These are phyloP conservation scores for Lophochroa leadbeateri DNA, from an alignment of 2,113 vertebrate genomes.

Conservation along the genomic window DNA sequence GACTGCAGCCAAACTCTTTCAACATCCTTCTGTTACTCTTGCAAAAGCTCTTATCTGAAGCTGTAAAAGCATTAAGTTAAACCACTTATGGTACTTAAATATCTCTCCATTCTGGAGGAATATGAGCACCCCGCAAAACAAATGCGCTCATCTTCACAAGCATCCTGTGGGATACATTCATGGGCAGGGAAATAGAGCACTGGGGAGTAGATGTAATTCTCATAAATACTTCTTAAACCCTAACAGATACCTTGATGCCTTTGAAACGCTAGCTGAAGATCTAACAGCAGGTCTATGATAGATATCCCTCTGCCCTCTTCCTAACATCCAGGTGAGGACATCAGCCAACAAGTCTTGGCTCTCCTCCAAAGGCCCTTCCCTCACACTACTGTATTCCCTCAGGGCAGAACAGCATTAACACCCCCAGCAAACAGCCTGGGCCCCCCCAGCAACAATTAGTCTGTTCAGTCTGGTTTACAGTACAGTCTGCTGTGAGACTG, in stretches of 20 bases:
- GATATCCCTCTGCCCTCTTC: background rate
- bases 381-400: rapidly evolving
- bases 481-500: background rate
- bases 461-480: background rate
- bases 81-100: background rate
- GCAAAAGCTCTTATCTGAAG: background rate
- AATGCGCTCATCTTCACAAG: background rate
- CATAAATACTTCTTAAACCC: background rate
- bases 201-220: background rate
- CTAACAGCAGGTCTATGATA: background rate
- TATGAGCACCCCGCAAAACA: rapidly evolving
- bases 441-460: background rate
- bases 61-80: background rate
- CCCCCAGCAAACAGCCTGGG: background rate
- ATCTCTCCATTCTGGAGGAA: background rate
- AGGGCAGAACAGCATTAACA: background rate
- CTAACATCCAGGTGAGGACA: background rate
- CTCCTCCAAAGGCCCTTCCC: background rate
- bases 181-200: rapidly evolving
- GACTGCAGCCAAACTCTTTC: background rate
- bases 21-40: background rate
- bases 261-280: background rate
- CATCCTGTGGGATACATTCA: background rate
- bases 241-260: background rate
- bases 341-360: background rate